Base-by-base conservation (phyloP, 1,140 invertebrate species). In the Linepithema humile region DNA sequence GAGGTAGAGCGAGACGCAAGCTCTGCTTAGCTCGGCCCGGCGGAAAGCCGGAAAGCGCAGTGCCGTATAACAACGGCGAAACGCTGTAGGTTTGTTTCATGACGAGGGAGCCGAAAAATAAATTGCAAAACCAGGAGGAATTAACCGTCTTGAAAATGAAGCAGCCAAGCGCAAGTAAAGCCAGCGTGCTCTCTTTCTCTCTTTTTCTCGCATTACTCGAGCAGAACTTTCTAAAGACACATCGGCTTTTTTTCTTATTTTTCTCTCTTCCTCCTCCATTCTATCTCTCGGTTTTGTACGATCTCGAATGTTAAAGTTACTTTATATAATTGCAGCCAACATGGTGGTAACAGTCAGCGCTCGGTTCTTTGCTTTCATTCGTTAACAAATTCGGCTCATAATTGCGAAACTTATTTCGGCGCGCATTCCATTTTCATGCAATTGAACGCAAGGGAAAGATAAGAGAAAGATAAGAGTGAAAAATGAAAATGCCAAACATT, bases 71-170 rank as follows among this genome's bases (percentile, higher is more conserved):
- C 29, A 32, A 17, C 20, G n/a, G 29, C 10, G 10, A 20, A 80
- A 40, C 35, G 29, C n/a, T 5, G 10, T 57, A 40, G 50, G 50
- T n/a, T 20, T 26, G 43, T 29, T 75, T 23, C n/a, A 6, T 2
- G 35, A n/a, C 15, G 0, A 12, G 35, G n/a, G n/a, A n/a, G 1
- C 23, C 26, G 57, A 65, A 50, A 45, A 84, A 85, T 85, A 67
- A 67, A 82, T 85, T 82, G 73, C n/a, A 53, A 60, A 48, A 62
- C 29, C 29, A 62, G 32, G 32, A 57, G 69, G 35, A 83, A 83
- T 83, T 83, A 83, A 83, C 43, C 45, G 23, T 53, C 59, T 17
- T 53, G 69, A 75, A 83, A 77, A 83, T 75, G 40, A 74, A 75
- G 59, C 43, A 50, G 43, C 43, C 43, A 62, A 17, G n/a, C 55